A percentile compares a stretch with the other conserved stretches of the same genome.
Conservation (phyloP, 2,113 vertebrate species). For the Cynopterus brachyotis region DNA sequence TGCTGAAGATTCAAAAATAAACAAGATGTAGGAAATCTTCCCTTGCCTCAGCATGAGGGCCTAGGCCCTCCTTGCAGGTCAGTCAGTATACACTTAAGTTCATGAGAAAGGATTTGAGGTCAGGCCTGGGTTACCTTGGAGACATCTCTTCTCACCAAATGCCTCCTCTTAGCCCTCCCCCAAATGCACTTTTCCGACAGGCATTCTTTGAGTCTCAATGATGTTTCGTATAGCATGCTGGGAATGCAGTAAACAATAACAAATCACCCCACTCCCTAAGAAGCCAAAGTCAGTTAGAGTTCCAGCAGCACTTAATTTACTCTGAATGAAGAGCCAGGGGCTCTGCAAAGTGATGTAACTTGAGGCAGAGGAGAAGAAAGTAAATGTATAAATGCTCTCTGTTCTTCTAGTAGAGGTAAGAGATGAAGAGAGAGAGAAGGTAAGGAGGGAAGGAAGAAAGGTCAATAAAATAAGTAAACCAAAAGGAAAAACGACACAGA, state of each 20-base stretch:
- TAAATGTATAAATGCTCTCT: not conserved
- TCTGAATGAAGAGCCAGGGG: not conserved
- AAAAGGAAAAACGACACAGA: not conserved
- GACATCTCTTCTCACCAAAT: not conserved
- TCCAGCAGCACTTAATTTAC: not conserved
- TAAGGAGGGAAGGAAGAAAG: rapidly evolving
- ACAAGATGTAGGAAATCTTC: not conserved
- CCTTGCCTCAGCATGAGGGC: not conserved
- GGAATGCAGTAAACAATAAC: not conserved
- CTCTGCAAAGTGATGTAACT: not conserved
- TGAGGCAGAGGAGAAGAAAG: not conserved
- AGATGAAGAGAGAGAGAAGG: not conserved
- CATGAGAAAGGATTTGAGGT: not conserved
- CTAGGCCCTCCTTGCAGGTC: not conserved
- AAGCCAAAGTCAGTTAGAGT: not conserved
- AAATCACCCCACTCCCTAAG: not conserved
- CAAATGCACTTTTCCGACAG: not conserved
- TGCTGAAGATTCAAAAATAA: not conserved
- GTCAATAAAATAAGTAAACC: not conserved
- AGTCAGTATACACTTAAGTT: not conserved
- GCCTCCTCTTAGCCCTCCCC: not conserved
- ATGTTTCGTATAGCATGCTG: not conserved
- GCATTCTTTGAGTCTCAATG: not conserved
- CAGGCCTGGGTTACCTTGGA: not conserved
- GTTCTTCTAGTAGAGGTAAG: not conserved